Base-by-base conservation (phyloP, 2,113 vertebrate species). In the Motacilla alba region DNA sequence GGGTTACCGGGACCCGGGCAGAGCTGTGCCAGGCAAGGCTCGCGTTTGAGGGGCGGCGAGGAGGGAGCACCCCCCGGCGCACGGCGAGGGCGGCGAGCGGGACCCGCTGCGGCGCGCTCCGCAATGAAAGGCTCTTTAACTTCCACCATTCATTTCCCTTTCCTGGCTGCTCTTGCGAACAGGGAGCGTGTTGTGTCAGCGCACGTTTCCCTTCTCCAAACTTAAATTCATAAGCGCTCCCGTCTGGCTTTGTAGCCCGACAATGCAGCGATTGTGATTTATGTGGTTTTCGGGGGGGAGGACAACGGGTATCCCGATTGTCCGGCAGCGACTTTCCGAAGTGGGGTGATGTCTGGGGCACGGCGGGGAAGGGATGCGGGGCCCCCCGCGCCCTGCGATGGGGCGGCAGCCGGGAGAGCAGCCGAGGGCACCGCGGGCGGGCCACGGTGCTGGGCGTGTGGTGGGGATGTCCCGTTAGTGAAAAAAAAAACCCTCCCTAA, bases 141-240 rank as follows among this genome's bases (percentile, higher is more conserved):
- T 96, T 96, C 93, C 91, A 88, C 69, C 83, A 50, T 96, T 91
- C 90, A 95, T 96, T 97, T 97, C 96, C 94, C 91, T 91, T 97
- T 97, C 96, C 96, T 94, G 93, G 80, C 94, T 77, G 83, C 83
- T 96, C 82, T 70, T 43, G 53, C 93, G 91, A 92, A 80, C 90
- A 91, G 92, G 82, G 95, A 93, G 89, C 49, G 78, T 96, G 39
- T 94, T 95, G 93, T 94, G 83, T 89, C 93, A 49, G 70, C 83
- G 84, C 89, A 94, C 92, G 44, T 73, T 95, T 82, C 63, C 69
- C 35, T 82, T 56, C 77, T 87, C 79, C 82, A 91, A 91, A 46
- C 95, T 93, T 90, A 95, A 95, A 94, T 92, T 93, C 90, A 63
- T 90, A 95, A 93, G 75, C 63, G 59, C 58, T 94, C 70, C 59